These are phyloP conservation scores for Drosophila bipectinata DNA, from an alignment of 1,140 invertebrate species.

Conservation along the genomic window DNA sequence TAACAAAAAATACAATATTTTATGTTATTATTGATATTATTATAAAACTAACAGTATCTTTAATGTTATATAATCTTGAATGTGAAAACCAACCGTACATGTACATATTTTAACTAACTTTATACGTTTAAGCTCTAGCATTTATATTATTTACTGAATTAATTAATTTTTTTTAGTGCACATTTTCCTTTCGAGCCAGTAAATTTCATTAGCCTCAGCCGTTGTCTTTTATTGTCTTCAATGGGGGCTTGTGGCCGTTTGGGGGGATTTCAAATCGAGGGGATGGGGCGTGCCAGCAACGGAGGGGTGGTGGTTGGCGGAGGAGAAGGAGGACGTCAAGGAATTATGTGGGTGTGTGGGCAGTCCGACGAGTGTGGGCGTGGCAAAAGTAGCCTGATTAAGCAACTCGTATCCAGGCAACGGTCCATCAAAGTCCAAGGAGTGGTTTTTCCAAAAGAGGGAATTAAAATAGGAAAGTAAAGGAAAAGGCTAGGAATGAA, in stretches of 20 bases:
- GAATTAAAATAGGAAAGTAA: not conserved
- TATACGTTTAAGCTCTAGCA: too few species aligned
- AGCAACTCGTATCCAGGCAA: conserved; percentile 27
- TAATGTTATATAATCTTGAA: too few species aligned
- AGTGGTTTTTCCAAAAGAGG: not conserved
- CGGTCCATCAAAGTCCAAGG: conserved; percentile 12
- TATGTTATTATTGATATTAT: too few species aligned
- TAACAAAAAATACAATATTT: too few species aligned
- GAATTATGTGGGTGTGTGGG: conserved; percentile 13
- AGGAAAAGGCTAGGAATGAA: not conserved
- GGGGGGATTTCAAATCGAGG: not conserved
- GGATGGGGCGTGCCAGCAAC: conserved; percentile 1
- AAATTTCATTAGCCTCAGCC: conserved; percentile 68
- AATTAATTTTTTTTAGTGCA: not conserved
- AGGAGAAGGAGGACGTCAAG: not conserved
- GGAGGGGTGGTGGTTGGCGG: not conserved
- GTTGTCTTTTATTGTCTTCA: conserved; percentile 68
- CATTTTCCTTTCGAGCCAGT: conserved; percentile 35
- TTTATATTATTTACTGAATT: not conserved
- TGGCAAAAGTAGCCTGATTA: conserved; percentile 65
- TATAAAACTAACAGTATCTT: too few species aligned
- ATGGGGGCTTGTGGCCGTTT: not conserved
- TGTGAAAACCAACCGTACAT: too few species aligned
- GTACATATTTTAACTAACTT: too few species aligned
- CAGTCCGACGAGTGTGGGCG: conserved; percentile 32